Percentiles rank a stretch among this genome's conserved stretches.
Evolutionary conservation across 2,888 invertebrate species (phyloP).

Genomic region (Trilocha varians): DNA sequence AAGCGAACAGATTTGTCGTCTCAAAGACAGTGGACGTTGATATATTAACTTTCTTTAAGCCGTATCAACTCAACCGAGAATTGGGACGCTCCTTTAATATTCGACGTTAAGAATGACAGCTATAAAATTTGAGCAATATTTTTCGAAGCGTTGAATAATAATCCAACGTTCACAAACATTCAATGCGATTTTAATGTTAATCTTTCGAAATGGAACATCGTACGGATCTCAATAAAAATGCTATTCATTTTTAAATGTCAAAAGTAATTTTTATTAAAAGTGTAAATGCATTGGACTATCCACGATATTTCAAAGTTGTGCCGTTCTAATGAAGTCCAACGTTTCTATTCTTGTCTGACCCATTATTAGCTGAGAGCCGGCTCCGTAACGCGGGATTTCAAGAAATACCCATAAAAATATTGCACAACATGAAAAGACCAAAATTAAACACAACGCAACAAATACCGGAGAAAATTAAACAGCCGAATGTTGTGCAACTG

Average conservation of each 20-base stretch:
- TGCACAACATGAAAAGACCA: conserved; percentile 44
- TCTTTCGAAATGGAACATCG: not conserved
- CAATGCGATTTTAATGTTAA: conserved; percentile 7
- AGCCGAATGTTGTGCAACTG: conserved; percentile 38
- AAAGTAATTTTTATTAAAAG: conserved; percentile 1
- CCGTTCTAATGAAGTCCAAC: conserved; percentile 51
- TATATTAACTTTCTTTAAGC: conserved; percentile 37
- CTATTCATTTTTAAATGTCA: conserved; percentile 1
- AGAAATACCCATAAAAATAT: conserved; percentile 49
- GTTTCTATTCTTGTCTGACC: conserved; percentile 55
- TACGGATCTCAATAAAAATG: conserved; percentile 4
- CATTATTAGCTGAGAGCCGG: conserved; percentile 44
- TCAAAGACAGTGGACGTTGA: conserved; percentile 38
- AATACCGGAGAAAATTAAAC: conserved; percentile 25
- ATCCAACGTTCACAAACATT: conserved; percentile 8
- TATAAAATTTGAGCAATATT: conserved; percentile 10
- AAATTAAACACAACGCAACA: conserved; percentile 25
- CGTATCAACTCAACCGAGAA: conserved; percentile 30
- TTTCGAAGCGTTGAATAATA: conserved; percentile 10
- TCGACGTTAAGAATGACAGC: conserved; percentile 13
- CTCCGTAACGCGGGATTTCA: conserved; percentile 37
- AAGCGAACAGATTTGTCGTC: conserved; percentile 40
- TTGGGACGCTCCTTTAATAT: conserved; percentile 16
- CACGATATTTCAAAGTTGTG: conserved; percentile 28
- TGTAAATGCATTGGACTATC: conserved; percentile 16